Base-by-base conservation (phyloP, 2,113 vertebrate genomes). In the Procavia capensis region DNA sequence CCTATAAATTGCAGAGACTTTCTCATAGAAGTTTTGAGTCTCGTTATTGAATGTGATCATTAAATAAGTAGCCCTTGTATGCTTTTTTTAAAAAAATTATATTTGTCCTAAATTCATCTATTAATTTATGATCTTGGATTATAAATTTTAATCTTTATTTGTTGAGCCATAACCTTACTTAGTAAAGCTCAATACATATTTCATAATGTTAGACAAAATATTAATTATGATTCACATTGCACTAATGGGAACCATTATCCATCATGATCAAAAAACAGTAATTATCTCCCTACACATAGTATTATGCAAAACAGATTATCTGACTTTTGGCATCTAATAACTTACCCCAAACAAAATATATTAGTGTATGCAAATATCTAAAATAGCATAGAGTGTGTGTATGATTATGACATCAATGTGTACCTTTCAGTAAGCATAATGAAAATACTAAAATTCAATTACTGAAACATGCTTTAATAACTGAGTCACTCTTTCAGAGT, bases 121-220 rank as follows among this genome's bases (percentile, higher is more conserved):
- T 72, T 93, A 91, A 84, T 59, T 31, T 13, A 39, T 11, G 0
- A 27, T 64, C 63, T 74, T 88, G 43, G 24, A 66, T 74, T 74
- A 36, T 54, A 74, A 45, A 91, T 70, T 75, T 76, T 57, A 61
- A 78, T 76, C 3, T 85, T 85, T 74, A 61, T 50, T 78, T 91
- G 31, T 88, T 95, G 29, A 92, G 31, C 82, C 74, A 82, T 36
- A 81, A 68, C 6, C 72, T 95, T 82, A 86, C 75, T n/a, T 94
- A 19, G 36, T 83, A 14, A 24, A 70, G 34, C 7, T 43, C 59
- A 80, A 25, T 76, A 13, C 75, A 20, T 31, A 54, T 84, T 88
- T 94, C 68, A 63, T 47, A 45, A 13, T 24, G 29, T 36, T 50
- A 90, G 2, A 59, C 39, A 93, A 83, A 92, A 66, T 57, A 79